Evolutionary conservation across 2,888 invertebrate species (phyloP).

Genomic region (Biston betularia): DNA sequence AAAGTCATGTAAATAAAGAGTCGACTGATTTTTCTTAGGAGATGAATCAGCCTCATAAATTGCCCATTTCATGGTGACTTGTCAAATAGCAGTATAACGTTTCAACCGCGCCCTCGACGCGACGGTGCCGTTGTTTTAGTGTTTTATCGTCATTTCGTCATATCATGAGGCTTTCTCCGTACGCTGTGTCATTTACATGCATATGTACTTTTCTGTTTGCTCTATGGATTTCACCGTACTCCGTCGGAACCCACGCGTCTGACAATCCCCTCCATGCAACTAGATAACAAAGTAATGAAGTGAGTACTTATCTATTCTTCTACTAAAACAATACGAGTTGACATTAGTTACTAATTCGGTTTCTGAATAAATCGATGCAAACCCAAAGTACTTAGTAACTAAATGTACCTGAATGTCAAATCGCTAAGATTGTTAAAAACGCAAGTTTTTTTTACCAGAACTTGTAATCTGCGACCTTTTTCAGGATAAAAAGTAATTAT

Average conservation of each 20-base stretch:
- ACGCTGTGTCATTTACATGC: conserved; percentile 71
- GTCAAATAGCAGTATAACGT: conserved; percentile 32
- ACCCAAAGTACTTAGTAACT: not conserved
- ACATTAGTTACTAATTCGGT: not conserved
- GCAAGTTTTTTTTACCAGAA: too few species aligned
- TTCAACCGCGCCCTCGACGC: conserved; percentile 57
- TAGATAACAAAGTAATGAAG: conserved; percentile 11
- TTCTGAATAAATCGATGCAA: not conserved
- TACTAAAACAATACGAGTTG: not conserved
- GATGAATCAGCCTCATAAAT: conserved; percentile 15
- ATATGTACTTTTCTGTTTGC: conserved; percentile 77
- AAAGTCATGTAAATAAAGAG: not conserved
- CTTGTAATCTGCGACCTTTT: too few species aligned
- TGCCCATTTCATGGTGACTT: conserved; percentile 23
- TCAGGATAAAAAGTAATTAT: too few species aligned
- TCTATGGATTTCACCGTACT: conserved; percentile 74
- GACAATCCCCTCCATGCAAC: conserved; percentile 20
- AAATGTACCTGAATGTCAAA: not conserved
- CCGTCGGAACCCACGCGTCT: conserved; percentile 40
- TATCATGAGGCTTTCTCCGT: conserved; percentile 73
- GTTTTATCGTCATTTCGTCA: conserved; percentile 74
- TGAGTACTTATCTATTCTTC: not conserved
- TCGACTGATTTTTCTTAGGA: not conserved
- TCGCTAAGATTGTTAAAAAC: too few species aligned
- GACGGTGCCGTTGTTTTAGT: conserved; percentile 65